phyloP scores from a whole-genome alignment of 2,888 invertebrate species.

The Agonum fuliginosum region DNA sequence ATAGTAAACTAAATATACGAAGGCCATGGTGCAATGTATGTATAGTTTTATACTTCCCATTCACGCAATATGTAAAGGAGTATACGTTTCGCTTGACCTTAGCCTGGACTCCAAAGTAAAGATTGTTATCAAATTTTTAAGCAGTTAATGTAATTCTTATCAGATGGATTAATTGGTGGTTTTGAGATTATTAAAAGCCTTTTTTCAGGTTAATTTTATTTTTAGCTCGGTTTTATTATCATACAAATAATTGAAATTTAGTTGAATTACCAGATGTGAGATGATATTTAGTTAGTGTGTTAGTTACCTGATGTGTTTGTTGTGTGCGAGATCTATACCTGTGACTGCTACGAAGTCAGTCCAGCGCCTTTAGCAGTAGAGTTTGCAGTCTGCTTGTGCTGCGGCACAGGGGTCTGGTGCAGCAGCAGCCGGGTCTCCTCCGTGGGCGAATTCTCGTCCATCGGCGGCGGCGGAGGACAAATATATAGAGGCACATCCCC shows the following conservation, averaged over 20 bases:
- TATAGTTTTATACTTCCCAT: conserved; percentile 22
- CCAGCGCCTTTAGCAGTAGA: conserved; percentile 69
- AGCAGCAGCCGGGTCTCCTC: conserved; percentile 73
- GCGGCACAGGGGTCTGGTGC: conserved; percentile 64
- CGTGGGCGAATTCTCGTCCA: conserved; percentile 74
- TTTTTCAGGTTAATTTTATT: not conserved
- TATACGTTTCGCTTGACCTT: conserved; percentile 22
- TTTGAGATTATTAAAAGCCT: conserved; percentile 9
- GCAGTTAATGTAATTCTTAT: conserved; percentile 1
- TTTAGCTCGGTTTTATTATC: not conserved
- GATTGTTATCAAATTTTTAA: conserved; percentile 11
- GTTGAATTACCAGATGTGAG: not conserved
- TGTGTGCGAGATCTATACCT: conserved; percentile 65
- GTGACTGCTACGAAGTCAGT: conserved; percentile 72
- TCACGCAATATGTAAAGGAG: conserved; percentile 50
- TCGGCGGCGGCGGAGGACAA: conserved; percentile 75
- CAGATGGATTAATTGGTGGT: not conserved
- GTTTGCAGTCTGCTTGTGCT: conserved; percentile 67
- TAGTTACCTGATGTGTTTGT: conserved; percentile 40
- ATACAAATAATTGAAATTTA: not conserved
- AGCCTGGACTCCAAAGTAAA: not conserved
- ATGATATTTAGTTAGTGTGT: conserved; percentile 14
- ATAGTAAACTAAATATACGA: not conserved
- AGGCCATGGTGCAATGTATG: conserved; percentile 8
- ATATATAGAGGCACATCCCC: conserved; percentile 73